Evolutionary conservation across 2,113 vertebrate genomes (phyloP).

Genomic region (Oxyura jamaicensis): DNA sequence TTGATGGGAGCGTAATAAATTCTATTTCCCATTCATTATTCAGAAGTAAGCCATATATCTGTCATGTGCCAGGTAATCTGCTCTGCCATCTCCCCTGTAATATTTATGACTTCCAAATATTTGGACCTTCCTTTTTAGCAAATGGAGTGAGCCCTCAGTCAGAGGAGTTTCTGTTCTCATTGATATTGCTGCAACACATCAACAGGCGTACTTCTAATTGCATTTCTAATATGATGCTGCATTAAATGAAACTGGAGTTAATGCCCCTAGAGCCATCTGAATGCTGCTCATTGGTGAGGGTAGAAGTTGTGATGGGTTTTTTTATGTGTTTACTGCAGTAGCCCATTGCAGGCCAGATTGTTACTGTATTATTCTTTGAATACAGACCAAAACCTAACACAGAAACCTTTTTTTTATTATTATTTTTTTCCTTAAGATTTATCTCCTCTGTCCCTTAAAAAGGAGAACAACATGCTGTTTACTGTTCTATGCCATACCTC

Average conservation of each 20-base stretch:
- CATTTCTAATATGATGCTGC: background rate
- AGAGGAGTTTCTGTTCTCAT: background rate
- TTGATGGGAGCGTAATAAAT: conserved; percentile 30
- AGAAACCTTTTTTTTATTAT: background rate
- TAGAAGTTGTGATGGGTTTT: background rate
- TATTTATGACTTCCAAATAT: conserved; percentile 24
- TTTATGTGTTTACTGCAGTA: background rate
- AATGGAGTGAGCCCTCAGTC: background rate
- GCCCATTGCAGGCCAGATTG: background rate
- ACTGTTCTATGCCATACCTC: background rate
- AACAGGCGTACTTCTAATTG: conserved; percentile 32
- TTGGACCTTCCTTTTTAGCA: background rate
- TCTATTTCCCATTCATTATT: conserved; percentile 29
- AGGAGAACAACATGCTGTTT: background rate
- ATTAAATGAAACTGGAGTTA: conserved; percentile 7
- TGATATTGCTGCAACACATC: background rate
- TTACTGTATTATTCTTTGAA: background rate
- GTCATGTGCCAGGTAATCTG: background rate
- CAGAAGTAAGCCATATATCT: background rate
- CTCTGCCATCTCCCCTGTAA: background rate
- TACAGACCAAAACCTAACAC: background rate
- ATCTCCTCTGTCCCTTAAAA: background rate
- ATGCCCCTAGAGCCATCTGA: background rate
- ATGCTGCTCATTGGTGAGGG: background rate
- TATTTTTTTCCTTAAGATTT: background rate